Evolutionary conservation across 2,113 vertebrate genomes (phyloP).

Genomic region (Isichthys henryi): DNA sequence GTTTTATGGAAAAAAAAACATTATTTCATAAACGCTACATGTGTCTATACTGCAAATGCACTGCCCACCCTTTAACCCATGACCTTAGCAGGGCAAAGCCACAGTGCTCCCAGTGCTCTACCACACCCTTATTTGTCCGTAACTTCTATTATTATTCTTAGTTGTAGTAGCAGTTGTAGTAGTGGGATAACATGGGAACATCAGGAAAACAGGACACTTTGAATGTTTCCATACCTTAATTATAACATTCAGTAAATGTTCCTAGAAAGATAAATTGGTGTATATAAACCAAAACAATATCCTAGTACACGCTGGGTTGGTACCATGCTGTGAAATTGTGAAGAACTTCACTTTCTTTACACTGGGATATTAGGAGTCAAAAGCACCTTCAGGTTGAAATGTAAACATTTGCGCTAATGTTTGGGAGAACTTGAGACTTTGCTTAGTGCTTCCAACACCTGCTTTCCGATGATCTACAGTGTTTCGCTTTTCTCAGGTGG

Average conservation of each 20-base stretch:
- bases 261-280: neutral
- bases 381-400: neutral
- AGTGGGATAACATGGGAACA: neutral
- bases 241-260: neutral
- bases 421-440: neutral
- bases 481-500: neutral
- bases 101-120: neutral
- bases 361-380: neutral
- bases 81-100: neutral
- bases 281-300: too few relatives aligned
- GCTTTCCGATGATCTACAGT: neutral
- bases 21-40: neutral
- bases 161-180: neutral
- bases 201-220: neutral
- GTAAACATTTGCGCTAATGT: neutral
- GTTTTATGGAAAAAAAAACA: neutral
- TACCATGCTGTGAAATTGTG: neutral
- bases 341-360: neutral
- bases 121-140: neutral
- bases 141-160: neutral
- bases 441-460: neutral
- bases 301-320: neutral
- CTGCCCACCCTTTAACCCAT: neutral
- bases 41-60: neutral
- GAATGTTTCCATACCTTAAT: neutral